Evolutionary conservation across 2,888 invertebrate species (phyloP).

Genomic region (Cheilosia scutellata): DNA sequence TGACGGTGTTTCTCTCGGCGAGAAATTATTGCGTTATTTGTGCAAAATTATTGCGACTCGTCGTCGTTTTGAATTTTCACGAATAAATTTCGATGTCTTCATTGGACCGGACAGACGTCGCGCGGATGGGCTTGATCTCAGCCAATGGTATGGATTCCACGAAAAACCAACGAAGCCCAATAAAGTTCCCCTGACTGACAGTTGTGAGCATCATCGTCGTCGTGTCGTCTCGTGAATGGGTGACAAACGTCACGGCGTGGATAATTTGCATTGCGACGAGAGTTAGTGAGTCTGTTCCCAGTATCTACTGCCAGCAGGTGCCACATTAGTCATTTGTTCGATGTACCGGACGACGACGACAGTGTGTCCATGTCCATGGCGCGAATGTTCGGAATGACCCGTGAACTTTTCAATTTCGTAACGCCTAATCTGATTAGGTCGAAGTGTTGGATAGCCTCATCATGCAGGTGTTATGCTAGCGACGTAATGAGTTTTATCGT

Average conservation of each 20-base stretch:
- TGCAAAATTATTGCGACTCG: conserved; percentile 67
- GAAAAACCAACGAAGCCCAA: conserved; percentile 62
- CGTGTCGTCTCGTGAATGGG: conserved; percentile 28
- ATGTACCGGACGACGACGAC: conserved; percentile 13
- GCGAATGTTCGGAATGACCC: conserved; percentile 64
- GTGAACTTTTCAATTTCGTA: conserved; percentile 66
- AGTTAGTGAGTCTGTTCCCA: conserved; percentile 49
- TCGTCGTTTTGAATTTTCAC: conserved; percentile 68
- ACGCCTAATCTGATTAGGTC: conserved; percentile 60
- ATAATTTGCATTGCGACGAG: conserved; percentile 65
- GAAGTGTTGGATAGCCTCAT: neutral
- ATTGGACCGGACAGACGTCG: conserved; percentile 26
- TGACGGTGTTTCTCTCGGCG: conserved; percentile 14
- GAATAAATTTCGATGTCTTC: conserved; percentile 76
- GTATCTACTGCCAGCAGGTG: conserved; percentile 61
- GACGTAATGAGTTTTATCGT: conserved; percentile 67
- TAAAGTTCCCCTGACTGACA: conserved; percentile 73
- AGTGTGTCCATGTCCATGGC: conserved; percentile 21
- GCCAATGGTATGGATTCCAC: conserved; percentile 59
- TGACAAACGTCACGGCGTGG: conserved; percentile 69
- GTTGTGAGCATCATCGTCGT: conserved; percentile 57
- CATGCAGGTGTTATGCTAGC: conserved; percentile 55
- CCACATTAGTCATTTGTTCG: conserved; percentile 58
- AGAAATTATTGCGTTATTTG: conserved; percentile 72
- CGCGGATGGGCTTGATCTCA: conserved; percentile 8